Conservation (phyloP, 2,113 vertebrate genomes). For the Bubo bubo region DNA sequence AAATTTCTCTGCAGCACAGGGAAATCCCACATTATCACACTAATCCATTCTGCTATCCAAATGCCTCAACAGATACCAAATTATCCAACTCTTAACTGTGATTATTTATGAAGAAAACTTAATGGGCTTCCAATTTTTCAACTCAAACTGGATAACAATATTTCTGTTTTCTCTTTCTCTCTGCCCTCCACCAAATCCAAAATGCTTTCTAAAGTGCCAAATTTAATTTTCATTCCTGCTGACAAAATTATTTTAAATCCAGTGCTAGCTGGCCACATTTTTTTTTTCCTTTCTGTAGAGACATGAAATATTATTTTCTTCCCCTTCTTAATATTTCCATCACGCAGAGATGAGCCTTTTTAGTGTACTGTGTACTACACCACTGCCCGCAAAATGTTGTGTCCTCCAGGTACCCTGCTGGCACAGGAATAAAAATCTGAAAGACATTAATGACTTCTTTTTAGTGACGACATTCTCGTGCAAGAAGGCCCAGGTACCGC, state of each 20-base stretch:
- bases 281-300: background rate
- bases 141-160: constrained; percentile 17
- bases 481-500: background rate
- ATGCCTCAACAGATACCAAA: background rate
- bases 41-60: background rate
- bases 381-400: constrained; percentile 15
- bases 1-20: background rate
- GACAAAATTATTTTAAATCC: constrained; percentile 63
- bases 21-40: background rate
- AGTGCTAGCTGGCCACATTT: constrained; percentile 47
- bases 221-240: constrained; percentile 75
- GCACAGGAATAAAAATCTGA: constrained; percentile 48
- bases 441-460: constrained; percentile 42
- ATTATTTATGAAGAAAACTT: background rate
- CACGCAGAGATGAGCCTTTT: constrained; percentile 52
- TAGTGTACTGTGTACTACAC: constrained; percentile 2
- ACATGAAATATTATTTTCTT: constrained; percentile 51
- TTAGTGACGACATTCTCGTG: background rate
- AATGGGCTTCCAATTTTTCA: constrained; percentile 35
- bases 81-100: background rate
- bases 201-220: constrained; percentile 48
- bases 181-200: constrained; percentile 17
- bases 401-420: background rate
- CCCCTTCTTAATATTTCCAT: constrained; percentile 47
- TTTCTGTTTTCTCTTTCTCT: constrained; percentile 31